phyloP scores from a whole-genome alignment of 2,113 vertebrate genomes.

The Leptobrachium leishanense region DNA sequence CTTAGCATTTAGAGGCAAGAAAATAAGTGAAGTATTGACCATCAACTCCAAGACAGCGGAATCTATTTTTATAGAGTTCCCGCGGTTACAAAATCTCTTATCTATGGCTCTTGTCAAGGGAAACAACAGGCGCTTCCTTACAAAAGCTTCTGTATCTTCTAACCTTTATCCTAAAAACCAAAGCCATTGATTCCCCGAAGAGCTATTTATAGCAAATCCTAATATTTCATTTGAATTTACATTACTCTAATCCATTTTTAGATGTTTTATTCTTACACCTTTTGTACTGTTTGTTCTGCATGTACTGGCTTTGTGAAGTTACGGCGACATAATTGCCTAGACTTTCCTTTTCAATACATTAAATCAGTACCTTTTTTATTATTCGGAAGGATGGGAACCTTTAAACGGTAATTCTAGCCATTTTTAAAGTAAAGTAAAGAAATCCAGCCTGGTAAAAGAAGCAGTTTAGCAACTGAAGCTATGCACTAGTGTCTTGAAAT shows the following conservation, averaged over 20 bases:
- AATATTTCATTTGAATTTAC: conserved; percentile 16
- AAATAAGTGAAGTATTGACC: conserved; percentile 22
- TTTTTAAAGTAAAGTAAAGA: too few relatives aligned
- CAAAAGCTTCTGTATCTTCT: conserved; percentile 39
- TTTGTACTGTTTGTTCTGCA: conserved; percentile 1
- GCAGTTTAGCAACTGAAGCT: too few relatives aligned
- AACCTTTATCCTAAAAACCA: conserved; percentile 47
- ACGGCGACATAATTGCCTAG: too few relatives aligned
- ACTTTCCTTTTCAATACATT: too few relatives aligned
- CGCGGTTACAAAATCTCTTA: conserved; percentile 31
- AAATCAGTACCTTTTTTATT: too few relatives aligned
- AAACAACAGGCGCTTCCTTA: conserved; percentile 41
- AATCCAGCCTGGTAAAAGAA: too few relatives aligned
- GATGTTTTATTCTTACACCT: not conserved
- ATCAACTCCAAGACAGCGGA: conserved; percentile 1
- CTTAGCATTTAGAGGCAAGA: not conserved
- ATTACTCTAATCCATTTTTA: conserved; percentile 11
- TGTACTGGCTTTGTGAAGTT: not conserved
- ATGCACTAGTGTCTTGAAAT: too few relatives aligned
- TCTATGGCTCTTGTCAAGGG: conserved; percentile 32
- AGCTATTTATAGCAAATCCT: conserved; percentile 45
- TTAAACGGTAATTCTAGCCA: too few relatives aligned
- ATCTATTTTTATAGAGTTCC: conserved; percentile 39
- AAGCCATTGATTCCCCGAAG: conserved; percentile 40
- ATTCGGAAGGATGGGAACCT: too few relatives aligned